phyloP scores from a whole-genome alignment of 2,797 vertebrate genomes.

The Eptatretus atami region DNA sequence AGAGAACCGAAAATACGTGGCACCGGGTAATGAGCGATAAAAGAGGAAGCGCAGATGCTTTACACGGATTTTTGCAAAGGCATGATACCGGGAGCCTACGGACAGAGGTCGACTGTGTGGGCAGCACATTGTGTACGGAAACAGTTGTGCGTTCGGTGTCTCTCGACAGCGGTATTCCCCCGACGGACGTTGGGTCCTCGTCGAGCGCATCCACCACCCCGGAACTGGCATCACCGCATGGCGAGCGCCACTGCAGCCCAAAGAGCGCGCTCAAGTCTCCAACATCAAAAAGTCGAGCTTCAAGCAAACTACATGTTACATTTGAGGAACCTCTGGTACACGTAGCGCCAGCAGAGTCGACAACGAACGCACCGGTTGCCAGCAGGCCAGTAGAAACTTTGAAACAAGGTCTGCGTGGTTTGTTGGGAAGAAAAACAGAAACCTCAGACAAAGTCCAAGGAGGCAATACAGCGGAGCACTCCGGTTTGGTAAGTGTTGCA shows the following conservation, averaged over 20 bases:
- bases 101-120: conserved; percentile 16
- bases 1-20: conserved; percentile 26
- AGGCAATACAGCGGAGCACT: too few species aligned
- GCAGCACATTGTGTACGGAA: conserved; percentile 16
- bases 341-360: conserved; percentile 20
- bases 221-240: neutral
- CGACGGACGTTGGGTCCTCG: conserved; percentile 27
- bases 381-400: neutral
- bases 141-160: conserved; percentile 14
- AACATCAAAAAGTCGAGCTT: conserved; percentile 63
- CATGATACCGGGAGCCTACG: conserved; percentile 45
- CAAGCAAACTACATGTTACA: conserved; percentile 69
- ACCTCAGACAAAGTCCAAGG: too few species aligned
- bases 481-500: too few species aligned
- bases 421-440: too few species aligned
- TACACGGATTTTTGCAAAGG: conserved; percentile 38
- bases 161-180: conserved; percentile 16
- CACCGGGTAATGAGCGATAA: too few species aligned
- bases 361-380: neutral
- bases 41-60: conserved; percentile 13
- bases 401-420: too few species aligned
- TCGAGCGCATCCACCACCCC: conserved; percentile 3
- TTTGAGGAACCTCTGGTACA: conserved; percentile 71
- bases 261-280: conserved; percentile 94
- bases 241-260: conserved; percentile 22